Percentiles rank a stretch among this genome's conserved stretches.
These are phyloP conservation scores for Stenurella melanura DNA, from an alignment of 2,888 invertebrate genomes.

Conservation along the genomic window DNA sequence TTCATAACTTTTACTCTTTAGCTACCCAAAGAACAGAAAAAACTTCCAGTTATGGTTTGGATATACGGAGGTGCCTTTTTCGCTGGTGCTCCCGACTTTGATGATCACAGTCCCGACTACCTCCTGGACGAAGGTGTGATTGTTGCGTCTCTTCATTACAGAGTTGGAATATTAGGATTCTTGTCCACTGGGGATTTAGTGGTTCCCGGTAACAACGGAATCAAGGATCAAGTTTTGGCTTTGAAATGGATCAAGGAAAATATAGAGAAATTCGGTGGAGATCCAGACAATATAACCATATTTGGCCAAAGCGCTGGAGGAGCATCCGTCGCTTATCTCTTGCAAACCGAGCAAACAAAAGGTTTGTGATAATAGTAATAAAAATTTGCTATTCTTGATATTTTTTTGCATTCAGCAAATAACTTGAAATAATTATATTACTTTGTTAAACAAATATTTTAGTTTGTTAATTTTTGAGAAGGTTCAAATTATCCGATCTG, in stretches of 20 bases:
- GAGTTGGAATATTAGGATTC: slow-evolving; percentile 83
- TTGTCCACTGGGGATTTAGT: slow-evolving; percentile 71
- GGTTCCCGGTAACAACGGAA: slow-evolving; percentile 59
- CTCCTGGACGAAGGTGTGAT: slow-evolving; percentile 80
- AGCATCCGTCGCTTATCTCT: slow-evolving; percentile 56
- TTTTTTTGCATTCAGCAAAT: too few relatives aligned
- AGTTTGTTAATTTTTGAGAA: too few relatives aligned
- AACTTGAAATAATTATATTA: too few relatives aligned
- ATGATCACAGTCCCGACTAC: slow-evolving; percentile 42
- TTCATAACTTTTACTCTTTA: slow-evolving; percentile 11
- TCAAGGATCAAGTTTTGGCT: slow-evolving; percentile 61
- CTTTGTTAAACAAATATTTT: too few relatives aligned
- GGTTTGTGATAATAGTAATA: slow-evolving; percentile 43
- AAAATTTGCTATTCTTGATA: too few relatives aligned
- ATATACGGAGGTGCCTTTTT: slow-evolving; percentile 71
- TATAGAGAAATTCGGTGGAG: slow-evolving; percentile 58
- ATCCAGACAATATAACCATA: slow-evolving; percentile 57
- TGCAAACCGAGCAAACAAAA: slow-evolving; percentile 52
- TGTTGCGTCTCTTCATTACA: slow-evolving; percentile 81
- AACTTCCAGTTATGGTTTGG: slow-evolving; percentile 69
- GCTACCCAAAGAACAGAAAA: slow-evolving; percentile 48
- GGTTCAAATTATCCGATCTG: too few relatives aligned
- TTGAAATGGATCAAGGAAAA: slow-evolving; percentile 60
- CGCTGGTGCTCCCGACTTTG: slow-evolving; percentile 46
- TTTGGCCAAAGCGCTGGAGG: slow-evolving; percentile 61